Evolutionary conservation across 23 tunicate genomes (phyloP).

Genomic region (Trididemnum miniatum): DNA sequence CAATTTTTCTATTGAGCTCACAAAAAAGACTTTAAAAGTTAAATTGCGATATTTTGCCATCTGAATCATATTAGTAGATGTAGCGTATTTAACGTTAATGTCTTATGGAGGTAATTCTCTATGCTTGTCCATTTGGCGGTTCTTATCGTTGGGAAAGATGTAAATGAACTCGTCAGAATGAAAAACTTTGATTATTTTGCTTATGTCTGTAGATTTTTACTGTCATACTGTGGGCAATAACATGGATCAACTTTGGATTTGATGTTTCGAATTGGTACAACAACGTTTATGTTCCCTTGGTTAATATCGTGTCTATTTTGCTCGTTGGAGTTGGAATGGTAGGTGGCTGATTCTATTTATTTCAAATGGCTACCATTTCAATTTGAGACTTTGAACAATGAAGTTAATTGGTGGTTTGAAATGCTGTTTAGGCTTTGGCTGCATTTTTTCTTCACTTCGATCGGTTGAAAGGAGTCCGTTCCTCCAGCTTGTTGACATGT

Average conservation of each 20-base stretch:
- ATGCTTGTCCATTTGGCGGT: too few relatives aligned
- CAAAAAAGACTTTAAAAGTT: too few relatives aligned
- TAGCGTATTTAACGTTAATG: too few relatives aligned
- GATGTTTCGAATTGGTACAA: conserved; percentile 45
- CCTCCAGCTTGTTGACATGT: conserved; percentile 9
- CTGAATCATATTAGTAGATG: too few relatives aligned
- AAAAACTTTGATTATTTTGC: too few relatives aligned
- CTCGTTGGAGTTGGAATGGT: conserved; percentile 56
- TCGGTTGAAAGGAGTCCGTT: conserved; percentile 32
- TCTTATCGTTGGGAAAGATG: too few relatives aligned
- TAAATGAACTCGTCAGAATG: too few relatives aligned
- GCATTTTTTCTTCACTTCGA: conserved; percentile 19
- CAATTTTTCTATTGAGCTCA: too few relatives aligned
- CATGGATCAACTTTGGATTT: conserved; percentile 41
- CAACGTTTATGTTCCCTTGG: conserved; percentile 19
- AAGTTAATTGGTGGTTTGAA: neutral
- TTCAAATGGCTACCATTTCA: too few relatives aligned
- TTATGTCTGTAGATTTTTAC: conserved; percentile 21
- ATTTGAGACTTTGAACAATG: too few relatives aligned
- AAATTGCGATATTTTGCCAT: too few relatives aligned
- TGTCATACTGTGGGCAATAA: conserved; percentile 24
- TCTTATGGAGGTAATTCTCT: too few relatives aligned
- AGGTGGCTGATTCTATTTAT: neutral
- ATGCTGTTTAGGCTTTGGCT: conserved; percentile 24
- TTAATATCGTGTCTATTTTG: conserved; percentile 48